These are phyloP conservation scores for Reticulitermes speratus DNA, from an alignment of 1,140 invertebrate species.

Conservation along the genomic window DNA sequence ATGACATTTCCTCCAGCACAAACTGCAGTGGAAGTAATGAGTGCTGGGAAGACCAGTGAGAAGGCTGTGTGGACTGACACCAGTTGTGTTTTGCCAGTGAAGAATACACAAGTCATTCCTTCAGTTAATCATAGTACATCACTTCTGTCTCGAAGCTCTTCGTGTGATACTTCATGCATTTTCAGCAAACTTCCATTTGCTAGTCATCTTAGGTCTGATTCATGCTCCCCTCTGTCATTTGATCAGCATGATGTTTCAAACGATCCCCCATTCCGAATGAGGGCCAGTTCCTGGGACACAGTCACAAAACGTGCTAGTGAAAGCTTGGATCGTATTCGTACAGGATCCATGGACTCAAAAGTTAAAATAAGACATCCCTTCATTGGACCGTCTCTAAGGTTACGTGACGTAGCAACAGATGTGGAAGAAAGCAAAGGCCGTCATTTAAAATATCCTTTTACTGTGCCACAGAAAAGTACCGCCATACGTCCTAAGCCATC, in stretches of 20 bases:
- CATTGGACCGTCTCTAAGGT: background rate
- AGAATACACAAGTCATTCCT: background rate
- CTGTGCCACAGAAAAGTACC: background rate
- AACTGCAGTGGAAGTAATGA: background rate
- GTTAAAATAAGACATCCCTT: background rate
- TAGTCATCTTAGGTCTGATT: background rate
- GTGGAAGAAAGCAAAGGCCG: background rate
- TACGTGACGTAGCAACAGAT: background rate
- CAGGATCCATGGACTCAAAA: slow-evolving; percentile 34
- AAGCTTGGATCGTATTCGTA: slow-evolving; percentile 27
- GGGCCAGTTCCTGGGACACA: slow-evolving; percentile 41
- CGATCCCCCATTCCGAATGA: slow-evolving; percentile 37
- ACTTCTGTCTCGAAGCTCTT: background rate
- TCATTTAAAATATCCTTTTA: background rate
- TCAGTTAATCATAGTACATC: background rate
- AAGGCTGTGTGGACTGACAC: too few species aligned
- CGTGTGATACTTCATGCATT: background rate
- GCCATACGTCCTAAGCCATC: background rate
- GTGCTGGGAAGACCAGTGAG: background rate
- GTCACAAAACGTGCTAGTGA: slow-evolving; percentile 34
- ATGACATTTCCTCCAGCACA: background rate
- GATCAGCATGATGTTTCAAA: background rate
- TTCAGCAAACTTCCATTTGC: background rate
- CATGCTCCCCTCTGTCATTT: slow-evolving; percentile 6
- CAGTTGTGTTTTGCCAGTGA: background rate